These are phyloP conservation scores for Eristalis tenax DNA, from an alignment of 2,888 invertebrate genomes.

Conservation along the genomic window DNA sequence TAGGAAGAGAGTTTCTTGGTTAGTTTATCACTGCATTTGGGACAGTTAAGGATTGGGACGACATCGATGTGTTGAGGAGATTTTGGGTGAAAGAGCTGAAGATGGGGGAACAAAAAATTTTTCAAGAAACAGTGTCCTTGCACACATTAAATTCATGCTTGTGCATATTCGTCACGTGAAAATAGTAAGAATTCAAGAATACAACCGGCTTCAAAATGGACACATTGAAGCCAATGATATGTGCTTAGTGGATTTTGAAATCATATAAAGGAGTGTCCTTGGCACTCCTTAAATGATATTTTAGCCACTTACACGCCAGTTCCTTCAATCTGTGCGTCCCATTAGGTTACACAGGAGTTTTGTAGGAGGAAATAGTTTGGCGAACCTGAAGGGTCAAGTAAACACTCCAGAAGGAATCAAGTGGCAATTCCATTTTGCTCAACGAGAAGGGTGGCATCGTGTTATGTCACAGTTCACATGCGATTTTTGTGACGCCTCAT, in stretches of 20 bases:
- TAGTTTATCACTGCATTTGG: too few relatives aligned
- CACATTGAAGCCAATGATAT: background rate
- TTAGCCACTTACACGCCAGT: background rate
- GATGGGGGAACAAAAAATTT: too few relatives aligned
- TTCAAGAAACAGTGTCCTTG: too few relatives aligned
- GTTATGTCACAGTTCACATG: background rate
- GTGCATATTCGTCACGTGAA: background rate
- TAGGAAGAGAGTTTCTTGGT: too few relatives aligned
- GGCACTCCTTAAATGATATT: background rate
- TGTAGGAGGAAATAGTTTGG: background rate
- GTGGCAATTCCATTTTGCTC: background rate
- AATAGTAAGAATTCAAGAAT: background rate
- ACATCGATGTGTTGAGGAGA: too few relatives aligned
- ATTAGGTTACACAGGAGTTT: background rate
- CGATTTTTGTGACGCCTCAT: background rate
- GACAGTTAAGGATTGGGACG: too few relatives aligned
- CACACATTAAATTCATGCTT: background rate
- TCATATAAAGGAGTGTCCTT: background rate
- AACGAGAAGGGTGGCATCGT: background rate
- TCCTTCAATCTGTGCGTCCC: background rate
- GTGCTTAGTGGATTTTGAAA: background rate
- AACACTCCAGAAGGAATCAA: background rate
- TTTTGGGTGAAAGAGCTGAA: too few relatives aligned
- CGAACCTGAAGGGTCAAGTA: background rate
- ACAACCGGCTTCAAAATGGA: background rate